Conservation (phyloP, 2,113 vertebrate species). For the Rynchops niger region DNA sequence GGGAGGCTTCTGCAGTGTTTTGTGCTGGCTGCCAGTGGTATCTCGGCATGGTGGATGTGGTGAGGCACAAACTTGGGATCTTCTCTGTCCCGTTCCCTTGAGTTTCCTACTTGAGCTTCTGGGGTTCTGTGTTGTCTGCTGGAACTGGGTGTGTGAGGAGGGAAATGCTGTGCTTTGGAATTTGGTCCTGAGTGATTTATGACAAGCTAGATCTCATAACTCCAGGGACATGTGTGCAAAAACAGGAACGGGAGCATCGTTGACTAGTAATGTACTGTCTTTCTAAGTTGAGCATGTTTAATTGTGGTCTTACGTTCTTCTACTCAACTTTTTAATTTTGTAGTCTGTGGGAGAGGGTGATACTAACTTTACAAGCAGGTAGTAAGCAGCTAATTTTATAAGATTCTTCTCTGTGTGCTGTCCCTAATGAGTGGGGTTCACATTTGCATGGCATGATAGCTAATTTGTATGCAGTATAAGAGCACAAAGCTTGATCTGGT, state of each 20-base stretch:
- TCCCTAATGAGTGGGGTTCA: neutral
- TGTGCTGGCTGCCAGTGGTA: neutral
- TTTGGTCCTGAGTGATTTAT: neutral
- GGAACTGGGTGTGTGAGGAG: neutral
- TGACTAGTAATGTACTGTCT: neutral
- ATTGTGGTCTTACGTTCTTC: neutral
- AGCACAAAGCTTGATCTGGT: neutral
- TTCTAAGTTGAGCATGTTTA: neutral
- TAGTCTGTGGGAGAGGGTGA: neutral
- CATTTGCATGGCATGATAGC: neutral
- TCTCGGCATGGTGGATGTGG: no score
- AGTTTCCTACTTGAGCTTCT: neutral
- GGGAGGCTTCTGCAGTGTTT: neutral
- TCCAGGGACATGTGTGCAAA: fast-evolving
- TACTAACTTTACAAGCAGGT: neutral
- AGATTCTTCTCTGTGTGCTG: neutral
- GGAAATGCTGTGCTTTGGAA: neutral
- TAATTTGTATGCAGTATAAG: neutral
- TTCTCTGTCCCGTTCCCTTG: neutral
- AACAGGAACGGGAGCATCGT: neutral
- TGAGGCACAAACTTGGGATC: neutral
- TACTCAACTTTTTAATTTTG: neutral
- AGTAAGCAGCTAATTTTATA: neutral
- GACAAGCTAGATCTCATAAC: neutral
- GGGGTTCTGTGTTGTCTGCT: neutral